phyloP scores from a whole-genome alignment of 2,888 invertebrate genomes.

The Amphiduros pacificus region DNA sequence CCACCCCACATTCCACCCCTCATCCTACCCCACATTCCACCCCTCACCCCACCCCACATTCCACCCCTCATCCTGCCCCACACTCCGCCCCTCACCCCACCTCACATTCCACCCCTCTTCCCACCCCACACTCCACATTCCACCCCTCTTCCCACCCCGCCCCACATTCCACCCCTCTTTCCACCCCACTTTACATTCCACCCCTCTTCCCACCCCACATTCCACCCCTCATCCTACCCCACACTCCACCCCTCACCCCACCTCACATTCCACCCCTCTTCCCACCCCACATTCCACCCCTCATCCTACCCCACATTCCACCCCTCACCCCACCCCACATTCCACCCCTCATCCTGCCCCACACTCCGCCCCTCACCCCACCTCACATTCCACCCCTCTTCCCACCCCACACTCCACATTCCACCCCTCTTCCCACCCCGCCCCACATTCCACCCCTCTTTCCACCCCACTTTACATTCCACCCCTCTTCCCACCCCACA shows the following conservation, averaged over 20 bases:
- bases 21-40: neutral
- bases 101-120: neutral
- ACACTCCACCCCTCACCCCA: neutral
- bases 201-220: neutral
- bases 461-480: neutral
- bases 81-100: neutral
- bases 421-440: neutral
- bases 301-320: neutral
- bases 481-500: neutral
- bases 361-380: neutral
- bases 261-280: neutral
- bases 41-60: neutral
- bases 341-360: neutral
- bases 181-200: neutral
- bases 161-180: neutral
- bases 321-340: neutral
- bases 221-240: neutral
- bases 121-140: neutral
- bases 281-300: neutral
- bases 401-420: neutral
- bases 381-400: neutral
- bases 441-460: neutral
- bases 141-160: neutral
- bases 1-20: neutral
- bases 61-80: neutral